Evolutionary conservation across 35 echinoderm and acorn worm genomes (phyloP).

Genomic region (Heliocidaris erythrogramma): DNA sequence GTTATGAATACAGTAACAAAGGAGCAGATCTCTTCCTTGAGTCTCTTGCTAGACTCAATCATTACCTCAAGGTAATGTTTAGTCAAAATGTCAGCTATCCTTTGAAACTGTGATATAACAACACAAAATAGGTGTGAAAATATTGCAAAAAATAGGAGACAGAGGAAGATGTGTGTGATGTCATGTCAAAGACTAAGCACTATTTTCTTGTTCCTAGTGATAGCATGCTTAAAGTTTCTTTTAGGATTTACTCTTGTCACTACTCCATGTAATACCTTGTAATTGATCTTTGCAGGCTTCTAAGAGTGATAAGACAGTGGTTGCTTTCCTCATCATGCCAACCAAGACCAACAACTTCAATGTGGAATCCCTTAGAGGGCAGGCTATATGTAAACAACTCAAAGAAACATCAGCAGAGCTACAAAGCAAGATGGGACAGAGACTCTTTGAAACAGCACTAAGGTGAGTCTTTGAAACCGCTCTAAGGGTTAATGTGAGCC

Average conservation of each 20-base stretch:
- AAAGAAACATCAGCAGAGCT: conserved; percentile 84
- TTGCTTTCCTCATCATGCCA: conserved; percentile 94
- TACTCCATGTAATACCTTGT: not conserved
- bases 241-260: not conserved
- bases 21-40: conserved; percentile 97
- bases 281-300: conserved; percentile 42
- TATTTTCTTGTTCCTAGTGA: not conserved
- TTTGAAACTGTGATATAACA: not conserved
- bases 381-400: conserved; percentile 93
- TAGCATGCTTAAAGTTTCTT: not conserved
- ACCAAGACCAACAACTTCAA: conserved; percentile 96
- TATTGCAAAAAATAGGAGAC: not conserved
- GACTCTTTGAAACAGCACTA: conserved; percentile 84
- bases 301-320: conserved; percentile 85
- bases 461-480: conserved; percentile 48
- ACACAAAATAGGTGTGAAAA: not conserved
- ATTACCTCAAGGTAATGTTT: conserved; percentile 87
- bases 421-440: conserved; percentile 88
- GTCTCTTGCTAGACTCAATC: conserved; percentile 83
- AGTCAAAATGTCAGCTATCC: not conserved
- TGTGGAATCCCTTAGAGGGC: conserved; percentile 86
- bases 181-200: not conserved
- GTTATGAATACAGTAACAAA: conserved; percentile 97
- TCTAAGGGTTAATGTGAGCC: not conserved
- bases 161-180: not conserved